Conservation (phyloP, 1,140 invertebrate genomes). For the Eupeodes corollae region DNA sequence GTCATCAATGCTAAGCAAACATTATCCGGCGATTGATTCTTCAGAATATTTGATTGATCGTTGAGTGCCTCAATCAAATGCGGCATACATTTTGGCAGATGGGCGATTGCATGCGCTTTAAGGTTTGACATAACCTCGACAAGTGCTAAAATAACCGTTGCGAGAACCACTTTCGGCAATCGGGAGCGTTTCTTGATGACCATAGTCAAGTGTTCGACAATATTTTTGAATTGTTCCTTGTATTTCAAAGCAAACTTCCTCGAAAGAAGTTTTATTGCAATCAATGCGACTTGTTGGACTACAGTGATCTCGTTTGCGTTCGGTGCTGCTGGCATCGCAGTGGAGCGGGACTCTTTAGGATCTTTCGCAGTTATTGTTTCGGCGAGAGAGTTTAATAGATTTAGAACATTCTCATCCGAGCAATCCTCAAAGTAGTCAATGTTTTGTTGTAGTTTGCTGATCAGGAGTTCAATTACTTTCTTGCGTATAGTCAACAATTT, state of each 20-base stretch:
- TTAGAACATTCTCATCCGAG: conserved; percentile 40
- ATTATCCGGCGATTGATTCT: conserved; percentile 40
- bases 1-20: conserved; percentile 54
- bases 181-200: conserved; percentile 45
- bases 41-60: conserved; percentile 39
- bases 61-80: conserved; percentile 53
- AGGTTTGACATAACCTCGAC: conserved; percentile 65
- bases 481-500: conserved; percentile 55
- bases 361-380: conserved; percentile 49
- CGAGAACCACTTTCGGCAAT: conserved; percentile 55
- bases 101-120: conserved; percentile 58
- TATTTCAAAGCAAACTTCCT: conserved; percentile 52
- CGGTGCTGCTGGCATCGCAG: conserved; percentile 19
- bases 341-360: conserved; percentile 8
- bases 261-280: conserved; percentile 69
- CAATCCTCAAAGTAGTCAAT: conserved; percentile 47
- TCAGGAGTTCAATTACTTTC: conserved; percentile 74
- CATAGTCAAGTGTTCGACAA: conserved; percentile 50
- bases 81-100: conserved; percentile 67
- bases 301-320: conserved; percentile 44
- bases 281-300: conserved; percentile 67
- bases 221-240: conserved; percentile 50
- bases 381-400: conserved; percentile 49
- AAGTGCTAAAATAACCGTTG: conserved; percentile 64
- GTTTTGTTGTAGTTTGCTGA: conserved; percentile 59